Base-by-base conservation (phyloP, 2,113 vertebrate species). In the Danionella cerebrum region DNA sequence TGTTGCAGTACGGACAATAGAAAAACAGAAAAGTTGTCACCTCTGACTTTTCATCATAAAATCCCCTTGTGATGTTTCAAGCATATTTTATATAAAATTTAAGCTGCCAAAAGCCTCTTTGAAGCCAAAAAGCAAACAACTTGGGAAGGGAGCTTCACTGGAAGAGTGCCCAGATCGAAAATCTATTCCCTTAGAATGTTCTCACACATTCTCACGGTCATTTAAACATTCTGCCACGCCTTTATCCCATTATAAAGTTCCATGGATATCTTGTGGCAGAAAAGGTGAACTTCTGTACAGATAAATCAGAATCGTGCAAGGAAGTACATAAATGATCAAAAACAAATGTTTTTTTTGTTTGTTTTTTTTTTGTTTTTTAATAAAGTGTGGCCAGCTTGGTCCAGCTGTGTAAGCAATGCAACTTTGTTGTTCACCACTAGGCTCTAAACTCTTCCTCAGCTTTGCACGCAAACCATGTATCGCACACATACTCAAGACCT, bases 371-470 rank as follows among this genome's bases (percentile, higher is more conserved):
- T n/a, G n/a, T n/a, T n/a, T n/a, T n/a, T n/a, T n/a, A n/a, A n/a
- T n/a, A n/a, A n/a, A n/a, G n/a, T n/a, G n/a, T n/a, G n/a, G n/a
- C n/a, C n/a, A n/a, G n/a, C n/a, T n/a, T n/a, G n/a, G n/a, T n/a
- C n/a, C n/a, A 77, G 64, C 53, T 73, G 80, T 81, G 79, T 76
- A 75, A 78, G 82, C 82, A 52, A 75, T 70, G 72, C 71, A 78
- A 68, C 62, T 76, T 77, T 79, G 69, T 75, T 45, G 22, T 70
- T 68, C 21, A 54, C 29, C 55, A 65, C 54, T 74, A 74, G 27
- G 65, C 10, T 18, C 16, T 41, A 67, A 72, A 62, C 67, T 45
- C 62, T 31, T 73, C 75, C 74, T 74, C 72, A 70, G 76, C 62
- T 35, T 57, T 64, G 45, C 78, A 68, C 57, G 66, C 69, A 80